Base-by-base conservation (phyloP, 2,113 vertebrate species). In the Amphiprion ocellaris region DNA sequence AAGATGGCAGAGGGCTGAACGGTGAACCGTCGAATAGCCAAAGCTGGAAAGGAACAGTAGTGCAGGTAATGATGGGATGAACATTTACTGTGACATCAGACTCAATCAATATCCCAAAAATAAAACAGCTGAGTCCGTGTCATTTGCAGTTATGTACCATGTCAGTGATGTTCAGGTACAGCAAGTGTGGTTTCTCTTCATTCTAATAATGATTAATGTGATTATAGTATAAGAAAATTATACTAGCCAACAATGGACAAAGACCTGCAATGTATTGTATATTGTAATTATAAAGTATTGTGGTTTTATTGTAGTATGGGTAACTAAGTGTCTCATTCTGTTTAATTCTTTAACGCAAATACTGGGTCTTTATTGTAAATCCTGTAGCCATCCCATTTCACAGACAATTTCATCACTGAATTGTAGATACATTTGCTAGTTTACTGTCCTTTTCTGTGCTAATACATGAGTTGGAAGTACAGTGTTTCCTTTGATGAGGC, bases 1-100 rank as follows among this genome's bases (percentile, higher is more conserved):
- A 84, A 73, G 65, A 74, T 33, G 68, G 77, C 60, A 69, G 53
- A 81, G 10, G 69, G 64, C 76, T 87, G 63, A 58, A 69, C 33
- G 49, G 49, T 28, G 26, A 71, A 63, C 70, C 55, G 62, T 50
- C 5, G 19, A 79, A 83, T 54, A 37, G 58, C 30, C 15, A 10
- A 52, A 66, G 59, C 28, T 79, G 67, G 23, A 80, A 58, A 66
- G 4, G 53, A 86, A 76, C 54, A 58, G 54, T 8, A 33, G 52
- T 30, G 37, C 19, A 76, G 39, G 54, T 77, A 74, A 63, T 69
- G 26, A 84, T 63, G 69, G 65, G 50, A 80, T 47, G 17, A 37
- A 69, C 61, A 47, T 81, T 66, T 59, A 69, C 39, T 66, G 44
- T 58, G 24, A 64, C 74, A 63, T 84, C 62, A 78, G 56, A 12